Percentiles rank a stretch among this genome's conserved stretches.
Evolutionary conservation across 2,888 invertebrate genomes (phyloP).

Genomic region (Therioaphis trifolii): DNA sequence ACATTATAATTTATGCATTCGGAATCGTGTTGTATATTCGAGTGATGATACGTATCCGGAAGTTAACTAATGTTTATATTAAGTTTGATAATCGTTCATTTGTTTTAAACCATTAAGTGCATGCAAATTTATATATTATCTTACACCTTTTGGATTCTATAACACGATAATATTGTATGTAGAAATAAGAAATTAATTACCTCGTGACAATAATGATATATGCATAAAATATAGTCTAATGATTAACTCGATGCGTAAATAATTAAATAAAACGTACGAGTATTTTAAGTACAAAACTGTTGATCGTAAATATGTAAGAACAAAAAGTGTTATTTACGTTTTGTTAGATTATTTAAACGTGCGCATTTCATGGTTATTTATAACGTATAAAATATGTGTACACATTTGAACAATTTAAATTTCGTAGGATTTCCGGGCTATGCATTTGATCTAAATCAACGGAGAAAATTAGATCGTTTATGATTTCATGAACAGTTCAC

Average conservation of each 20-base stretch:
- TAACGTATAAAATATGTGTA: not conserved
- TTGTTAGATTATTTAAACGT: not conserved
- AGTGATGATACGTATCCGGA: conserved; percentile 50
- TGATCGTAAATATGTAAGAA: not conserved
- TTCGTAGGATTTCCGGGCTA: conserved; percentile 29
- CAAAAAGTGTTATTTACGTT: not conserved
- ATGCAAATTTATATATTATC: conserved; percentile 53
- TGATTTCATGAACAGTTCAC: not conserved
- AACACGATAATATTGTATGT: conserved; percentile 28
- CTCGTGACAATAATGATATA: not conserved
- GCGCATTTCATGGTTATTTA: not conserved
- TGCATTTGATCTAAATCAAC: conserved; percentile 25
- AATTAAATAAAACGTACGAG: not conserved
- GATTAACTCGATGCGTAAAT: not conserved
- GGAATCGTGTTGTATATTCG: not conserved
- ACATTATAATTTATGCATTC: conserved; percentile 25
- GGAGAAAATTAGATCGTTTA: conserved; percentile 16
- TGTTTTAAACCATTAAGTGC: conserved; percentile 36
- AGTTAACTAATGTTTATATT: conserved; percentile 45
- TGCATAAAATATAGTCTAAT: not conserved
- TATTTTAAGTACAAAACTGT: not conserved
- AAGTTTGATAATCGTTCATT: conserved; percentile 22
- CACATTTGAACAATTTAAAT: conserved; percentile 7
- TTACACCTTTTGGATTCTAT: conserved; percentile 22
- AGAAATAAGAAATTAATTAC: not conserved